Evolutionary conservation across 2,113 vertebrate species (phyloP).

Genomic region (Semicossyphus pulcher): DNA sequence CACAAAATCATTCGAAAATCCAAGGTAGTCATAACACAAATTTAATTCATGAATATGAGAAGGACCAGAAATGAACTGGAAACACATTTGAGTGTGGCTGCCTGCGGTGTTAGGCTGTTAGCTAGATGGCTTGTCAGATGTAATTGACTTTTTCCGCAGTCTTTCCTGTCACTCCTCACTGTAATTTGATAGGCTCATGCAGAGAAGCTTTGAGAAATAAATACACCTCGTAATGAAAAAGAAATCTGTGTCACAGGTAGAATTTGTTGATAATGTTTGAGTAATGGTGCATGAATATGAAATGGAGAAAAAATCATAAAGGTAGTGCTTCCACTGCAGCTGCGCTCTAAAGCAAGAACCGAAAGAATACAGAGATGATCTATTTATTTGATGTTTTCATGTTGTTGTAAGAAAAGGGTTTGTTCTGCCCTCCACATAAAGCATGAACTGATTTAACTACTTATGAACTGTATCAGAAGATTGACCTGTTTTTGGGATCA

Average conservation of each 20-base stretch:
- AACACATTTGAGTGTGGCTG: slow-evolving; percentile 29
- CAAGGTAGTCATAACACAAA: slow-evolving; percentile 13
- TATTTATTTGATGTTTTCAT: not conserved
- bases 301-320: not conserved
- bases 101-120: slow-evolving; percentile 37
- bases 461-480: no score
- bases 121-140: slow-evolving; percentile 47
- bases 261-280: not conserved
- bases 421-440: not conserved
- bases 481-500: no score
- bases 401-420: not conserved
- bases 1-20: not conserved
- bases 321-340: not conserved
- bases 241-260: slow-evolving; percentile 16
- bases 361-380: not conserved
- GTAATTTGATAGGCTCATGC: slow-evolving; percentile 37
- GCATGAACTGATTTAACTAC: not conserved
- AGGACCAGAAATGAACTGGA: slow-evolving; percentile 44
- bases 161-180: slow-evolving; percentile 35
- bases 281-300: slow-evolving; percentile 3
- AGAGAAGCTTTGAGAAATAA: slow-evolving; percentile 21
- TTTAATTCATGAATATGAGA: slow-evolving; percentile 32
- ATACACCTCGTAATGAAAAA: slow-evolving; percentile 2
- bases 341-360: not conserved
- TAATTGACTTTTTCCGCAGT: slow-evolving; percentile 53